Base-by-base conservation (phyloP, 1,140 invertebrate genomes). In the Calycopis cecrops region DNA sequence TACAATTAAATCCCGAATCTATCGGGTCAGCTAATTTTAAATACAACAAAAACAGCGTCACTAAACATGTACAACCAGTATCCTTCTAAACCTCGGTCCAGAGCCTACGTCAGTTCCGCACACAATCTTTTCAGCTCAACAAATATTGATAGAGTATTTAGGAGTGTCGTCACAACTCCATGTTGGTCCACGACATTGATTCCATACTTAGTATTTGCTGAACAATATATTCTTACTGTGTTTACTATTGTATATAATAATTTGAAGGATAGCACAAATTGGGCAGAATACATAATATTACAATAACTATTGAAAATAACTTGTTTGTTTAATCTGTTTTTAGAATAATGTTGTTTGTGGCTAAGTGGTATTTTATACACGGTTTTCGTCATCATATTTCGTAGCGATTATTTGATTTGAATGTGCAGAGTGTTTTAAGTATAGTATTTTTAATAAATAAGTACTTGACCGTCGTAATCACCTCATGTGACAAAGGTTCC, bases 131-230 rank as follows among this genome's bases (percentile, higher is more conserved):
- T 64, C 64, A 70, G 60, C 61, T 59, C 58, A 9, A 49, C 48
- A 67, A 65, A 60, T 61, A 57, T 62, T 69, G 64, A 44, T 51
- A 56, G 55, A 62, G 48, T 28, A 16, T 52, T 33, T 11, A 42
- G 17, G 35, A 16, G 10, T 63, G 63, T 65, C 69, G 63, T 69
- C 73, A 71, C 52, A 69, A 60, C 38, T 55, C 60, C 69, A 65
- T 72, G 68, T 60, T 57, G 56, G 33, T 55, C 17, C 52, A 14
- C 67, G 76, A 71, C 77, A 75, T 80, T 79, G 75, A 69, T 35
- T 67, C 10, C n/a, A 6, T 28, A 28, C 21, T 28, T 6, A 6
- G 21, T 62, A 51, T 68, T 57, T 64, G 60, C 48, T 60, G 42
- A 70, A 65, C 63, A 59, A 60, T 63, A 62, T 65, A 64, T 62